Conservation (phyloP, 53 echinoderm and acorn worm genomes). For the Paracentrotus lividus region DNA sequence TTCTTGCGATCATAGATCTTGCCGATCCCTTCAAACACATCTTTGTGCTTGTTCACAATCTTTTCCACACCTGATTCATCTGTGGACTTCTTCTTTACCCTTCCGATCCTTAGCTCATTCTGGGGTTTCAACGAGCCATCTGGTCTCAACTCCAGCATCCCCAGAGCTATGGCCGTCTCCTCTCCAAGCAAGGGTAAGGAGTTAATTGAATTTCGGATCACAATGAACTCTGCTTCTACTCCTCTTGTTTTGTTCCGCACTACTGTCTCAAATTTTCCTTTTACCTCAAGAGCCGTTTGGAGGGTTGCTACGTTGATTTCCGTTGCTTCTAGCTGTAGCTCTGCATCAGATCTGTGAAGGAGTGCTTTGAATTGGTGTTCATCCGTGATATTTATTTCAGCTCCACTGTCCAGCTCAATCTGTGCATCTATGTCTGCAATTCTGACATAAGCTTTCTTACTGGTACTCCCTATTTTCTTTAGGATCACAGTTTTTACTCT, state of each 20-base stretch:
- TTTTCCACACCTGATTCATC: not conserved
- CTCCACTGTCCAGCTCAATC: constrained; percentile 70
- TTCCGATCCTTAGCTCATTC: constrained; percentile 23
- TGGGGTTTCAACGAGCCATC: constrained; percentile 53
- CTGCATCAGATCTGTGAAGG: constrained; percentile 52
- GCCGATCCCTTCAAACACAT: constrained; percentile 73
- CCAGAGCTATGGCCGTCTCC: constrained; percentile 8
- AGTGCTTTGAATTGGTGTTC: constrained; percentile 75
- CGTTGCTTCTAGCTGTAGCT: constrained; percentile 22
- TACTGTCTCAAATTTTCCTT: constrained; percentile 64
- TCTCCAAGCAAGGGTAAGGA: constrained; percentile 64
- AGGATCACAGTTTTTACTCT: not conserved
- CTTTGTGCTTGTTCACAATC: not conserved
- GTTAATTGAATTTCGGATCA: constrained; percentile 62
- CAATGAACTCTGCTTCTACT: constrained; percentile 56
- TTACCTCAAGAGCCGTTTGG: constrained; percentile 63
- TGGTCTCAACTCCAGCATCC: constrained; percentile 68
- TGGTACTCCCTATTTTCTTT: not conserved
- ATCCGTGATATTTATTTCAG: constrained; percentile 75
- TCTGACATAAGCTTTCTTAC: not conserved
- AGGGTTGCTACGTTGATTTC: constrained; percentile 34
- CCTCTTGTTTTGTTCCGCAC: constrained; percentile 70
- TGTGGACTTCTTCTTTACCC: not conserved
- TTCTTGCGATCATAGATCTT: constrained; percentile 64
- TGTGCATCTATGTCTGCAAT: constrained; percentile 55